Evolutionary conservation across 37 sponge, comb jelly and placozoan species (phyloP).

Genomic region (Ianthella basta): DNA sequence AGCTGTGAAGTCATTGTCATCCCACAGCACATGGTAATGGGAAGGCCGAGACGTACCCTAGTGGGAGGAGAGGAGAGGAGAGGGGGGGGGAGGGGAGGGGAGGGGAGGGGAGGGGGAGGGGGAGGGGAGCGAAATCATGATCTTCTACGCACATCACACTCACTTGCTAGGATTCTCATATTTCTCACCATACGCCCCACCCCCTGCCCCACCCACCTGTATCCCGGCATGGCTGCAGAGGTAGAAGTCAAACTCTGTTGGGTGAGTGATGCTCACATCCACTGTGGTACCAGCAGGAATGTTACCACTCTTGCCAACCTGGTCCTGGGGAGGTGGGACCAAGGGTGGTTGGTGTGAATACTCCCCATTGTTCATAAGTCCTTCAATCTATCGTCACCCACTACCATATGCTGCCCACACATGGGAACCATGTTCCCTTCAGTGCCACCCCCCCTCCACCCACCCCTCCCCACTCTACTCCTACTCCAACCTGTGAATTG

Average conservation of each 20-base stretch:
- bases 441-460: too few relatives aligned
- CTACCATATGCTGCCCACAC: too few relatives aligned
- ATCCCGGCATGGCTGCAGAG: slow-evolving; percentile 96
- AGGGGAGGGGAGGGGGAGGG: neutral
- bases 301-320: slow-evolving; percentile 75
- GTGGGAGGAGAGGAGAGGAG: neutral
- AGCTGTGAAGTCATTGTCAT: slow-evolving; percentile 93
- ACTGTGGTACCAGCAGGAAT: slow-evolving; percentile 97
- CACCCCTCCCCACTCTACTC: neutral
- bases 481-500: slow-evolving; percentile 9
- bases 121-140: neutral
- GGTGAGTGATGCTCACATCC: slow-evolving; percentile 92
- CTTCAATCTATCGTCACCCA: too few relatives aligned
- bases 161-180: neutral
- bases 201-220: slow-evolving; percentile 57
- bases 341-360: neutral
- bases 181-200: neutral
- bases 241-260: slow-evolving; percentile 95
- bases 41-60: slow-evolving; percentile 95
- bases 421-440: too few relatives aligned
- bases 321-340: slow-evolving; percentile 2
- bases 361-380: too few relatives aligned
- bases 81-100: neutral
- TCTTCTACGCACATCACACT: neutral
- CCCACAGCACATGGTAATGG: slow-evolving; percentile 97